phyloP scores from a whole-genome alignment of 2,888 invertebrate species.

The Sturmia bella region DNA sequence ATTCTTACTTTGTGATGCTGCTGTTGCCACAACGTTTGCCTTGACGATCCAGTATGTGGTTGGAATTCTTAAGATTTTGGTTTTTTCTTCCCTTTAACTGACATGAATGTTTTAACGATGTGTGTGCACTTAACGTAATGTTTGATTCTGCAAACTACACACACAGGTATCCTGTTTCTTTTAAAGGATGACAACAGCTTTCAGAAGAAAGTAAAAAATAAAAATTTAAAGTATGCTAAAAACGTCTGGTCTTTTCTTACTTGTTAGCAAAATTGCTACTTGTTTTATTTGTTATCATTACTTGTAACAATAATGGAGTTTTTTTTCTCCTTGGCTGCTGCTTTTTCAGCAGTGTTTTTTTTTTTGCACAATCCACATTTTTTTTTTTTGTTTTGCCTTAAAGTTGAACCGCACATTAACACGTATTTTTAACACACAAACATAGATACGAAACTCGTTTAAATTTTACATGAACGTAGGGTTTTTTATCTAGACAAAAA shows the following conservation, averaged over 20 bases:
- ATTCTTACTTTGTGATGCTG: not conserved
- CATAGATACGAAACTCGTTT: not conserved
- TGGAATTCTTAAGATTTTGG: constrained; percentile 25
- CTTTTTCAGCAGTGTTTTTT: constrained; percentile 46
- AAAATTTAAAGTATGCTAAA: constrained; percentile 6
- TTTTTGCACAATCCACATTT: constrained; percentile 27
- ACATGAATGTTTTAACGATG: constrained; percentile 32
- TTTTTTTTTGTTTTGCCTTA: not conserved
- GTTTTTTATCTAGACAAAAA: too few relatives aligned
- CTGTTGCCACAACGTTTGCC: not conserved
- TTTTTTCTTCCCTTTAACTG: constrained; percentile 38
- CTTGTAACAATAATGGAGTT: constrained; percentile 61
- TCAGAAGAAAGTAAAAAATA: not conserved
- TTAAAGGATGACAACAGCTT: constrained; percentile 24
- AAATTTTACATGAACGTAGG: not conserved
- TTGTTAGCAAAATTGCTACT: constrained; percentile 38
- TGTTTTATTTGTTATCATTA: constrained; percentile 49
- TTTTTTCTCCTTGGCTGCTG: constrained; percentile 31
- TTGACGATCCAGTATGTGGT: not conserved
- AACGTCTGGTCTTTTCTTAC: constrained; percentile 34
- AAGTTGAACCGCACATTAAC: not conserved
- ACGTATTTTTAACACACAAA: not conserved
- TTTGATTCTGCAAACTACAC: constrained; percentile 3
- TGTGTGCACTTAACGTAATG: constrained; percentile 54
- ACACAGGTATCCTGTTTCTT: constrained; percentile 5